Percentiles rank a stretch among this genome's conserved stretches.
These are phyloP conservation scores for Okapia johnstoni DNA, from an alignment of 2,113 vertebrate genomes.

Conservation along the genomic window DNA sequence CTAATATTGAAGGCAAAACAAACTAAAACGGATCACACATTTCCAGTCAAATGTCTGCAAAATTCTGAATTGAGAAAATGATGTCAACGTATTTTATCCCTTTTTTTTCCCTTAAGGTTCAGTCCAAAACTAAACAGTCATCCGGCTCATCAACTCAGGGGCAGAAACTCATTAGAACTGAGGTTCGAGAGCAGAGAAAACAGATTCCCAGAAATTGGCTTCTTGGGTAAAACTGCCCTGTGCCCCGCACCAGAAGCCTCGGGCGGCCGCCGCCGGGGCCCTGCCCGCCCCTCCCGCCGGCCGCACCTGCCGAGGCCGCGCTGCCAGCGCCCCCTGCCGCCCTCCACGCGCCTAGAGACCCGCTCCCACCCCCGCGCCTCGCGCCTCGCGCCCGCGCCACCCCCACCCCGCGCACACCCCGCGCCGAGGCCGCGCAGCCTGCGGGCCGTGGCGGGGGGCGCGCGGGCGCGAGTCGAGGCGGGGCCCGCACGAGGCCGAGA, in stretches of 20 bases:
- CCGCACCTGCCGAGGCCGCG: conserved; percentile 53
- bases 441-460: neutral
- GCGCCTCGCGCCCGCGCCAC: neutral
- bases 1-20: neutral
- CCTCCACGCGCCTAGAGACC: neutral
- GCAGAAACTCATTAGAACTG: neutral
- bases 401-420: neutral
- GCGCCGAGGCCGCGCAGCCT: conserved; percentile 39
- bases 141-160: neutral
- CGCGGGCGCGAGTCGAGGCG: neutral
- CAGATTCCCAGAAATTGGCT: neutral
- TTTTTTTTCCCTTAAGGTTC: neutral
- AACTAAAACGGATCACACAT: neutral
- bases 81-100: conserved; percentile 13
- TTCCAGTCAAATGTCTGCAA: neutral
- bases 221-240: neutral
- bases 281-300: conserved; percentile 10
- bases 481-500: neutral
- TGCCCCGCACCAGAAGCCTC: neutral
- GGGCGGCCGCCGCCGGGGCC: neutral
- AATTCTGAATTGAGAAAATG: conserved; percentile 27
- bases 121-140: conserved; percentile 23
- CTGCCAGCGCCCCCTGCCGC: conserved; percentile 60
- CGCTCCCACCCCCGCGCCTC: neutral
- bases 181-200: neutral